Percentiles rank a stretch among this genome's conserved stretches.
These are phyloP conservation scores for Emydura subglobosa DNA, from an alignment of 2,113 vertebrate species.

Conservation along the genomic window DNA sequence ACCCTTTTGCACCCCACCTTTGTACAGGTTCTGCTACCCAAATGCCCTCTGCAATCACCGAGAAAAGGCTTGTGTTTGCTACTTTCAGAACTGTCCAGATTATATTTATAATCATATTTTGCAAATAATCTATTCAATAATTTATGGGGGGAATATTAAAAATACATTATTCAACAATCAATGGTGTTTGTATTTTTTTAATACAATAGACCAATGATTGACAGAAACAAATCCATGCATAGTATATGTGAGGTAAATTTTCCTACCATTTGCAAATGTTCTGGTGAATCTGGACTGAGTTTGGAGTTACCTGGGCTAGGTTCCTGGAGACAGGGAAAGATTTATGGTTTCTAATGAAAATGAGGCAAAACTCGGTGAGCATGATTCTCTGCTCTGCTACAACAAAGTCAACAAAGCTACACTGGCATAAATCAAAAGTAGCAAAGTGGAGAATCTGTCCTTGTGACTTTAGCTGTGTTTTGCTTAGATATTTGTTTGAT, in stretches of 20 bases:
- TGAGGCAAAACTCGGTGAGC: conserved; percentile 28
- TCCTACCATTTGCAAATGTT: conserved; percentile 57
- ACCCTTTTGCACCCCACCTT: neutral
- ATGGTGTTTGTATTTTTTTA: neutral
- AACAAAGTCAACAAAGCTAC: conserved; percentile 19
- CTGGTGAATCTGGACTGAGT: conserved; percentile 30
- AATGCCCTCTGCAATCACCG: neutral
- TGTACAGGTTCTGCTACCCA: neutral
- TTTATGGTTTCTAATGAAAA: conserved; percentile 45
- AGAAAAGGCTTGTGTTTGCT: neutral
- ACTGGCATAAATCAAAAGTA: conserved; percentile 23
- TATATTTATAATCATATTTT: conserved; percentile 1
- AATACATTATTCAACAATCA: neutral
- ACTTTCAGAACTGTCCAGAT: neutral
- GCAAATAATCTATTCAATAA: neutral
- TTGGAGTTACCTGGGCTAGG: conserved; percentile 24
- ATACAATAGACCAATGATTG: conserved; percentile 37
- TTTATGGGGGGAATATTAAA: neutral
- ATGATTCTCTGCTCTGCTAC: neutral
- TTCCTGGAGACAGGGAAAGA: conserved; percentile 18
- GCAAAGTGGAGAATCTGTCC: neutral
- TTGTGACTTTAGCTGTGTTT: neutral
- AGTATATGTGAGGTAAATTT: conserved; percentile 41
- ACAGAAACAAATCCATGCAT: conserved; percentile 62
- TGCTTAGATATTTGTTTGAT: conserved; percentile 13